Conservation (phyloP, 2,888 invertebrate species). For the Emesis furor region DNA sequence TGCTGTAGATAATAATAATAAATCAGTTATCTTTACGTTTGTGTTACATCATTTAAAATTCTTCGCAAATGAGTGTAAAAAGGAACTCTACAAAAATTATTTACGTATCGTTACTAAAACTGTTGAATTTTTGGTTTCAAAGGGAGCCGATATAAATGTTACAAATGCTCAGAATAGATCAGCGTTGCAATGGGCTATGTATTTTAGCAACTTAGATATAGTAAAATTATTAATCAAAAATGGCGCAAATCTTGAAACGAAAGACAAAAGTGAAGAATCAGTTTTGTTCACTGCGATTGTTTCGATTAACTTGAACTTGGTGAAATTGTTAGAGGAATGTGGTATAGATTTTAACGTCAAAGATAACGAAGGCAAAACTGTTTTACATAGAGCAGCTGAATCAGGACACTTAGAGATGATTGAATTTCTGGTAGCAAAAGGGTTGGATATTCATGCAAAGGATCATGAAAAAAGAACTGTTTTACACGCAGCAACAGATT, state of each 20-base stretch:
- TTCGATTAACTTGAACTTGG: background rate
- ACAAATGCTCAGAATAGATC: background rate
- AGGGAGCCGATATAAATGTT: background rate
- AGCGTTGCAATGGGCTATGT: background rate
- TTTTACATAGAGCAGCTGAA: slow-evolving; percentile 11
- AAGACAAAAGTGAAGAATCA: background rate
- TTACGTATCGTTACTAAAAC: too few relatives aligned
- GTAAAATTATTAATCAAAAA: background rate
- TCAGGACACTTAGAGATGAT: background rate
- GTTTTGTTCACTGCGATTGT: background rate
- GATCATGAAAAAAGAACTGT: background rate
- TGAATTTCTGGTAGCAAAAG: background rate
- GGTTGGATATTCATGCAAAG: slow-evolving; percentile 1
- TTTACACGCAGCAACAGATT: slow-evolving; percentile 15
- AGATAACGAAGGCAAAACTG: background rate
- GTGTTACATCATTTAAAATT: too few relatives aligned
- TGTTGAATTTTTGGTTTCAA: too few relatives aligned
- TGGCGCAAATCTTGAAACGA: background rate
- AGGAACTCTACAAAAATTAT: too few relatives aligned
- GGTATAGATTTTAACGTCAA: background rate
- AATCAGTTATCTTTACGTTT: too few relatives aligned
- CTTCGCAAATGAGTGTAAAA: too few relatives aligned
- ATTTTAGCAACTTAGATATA: background rate
- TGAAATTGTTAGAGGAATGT: background rate
- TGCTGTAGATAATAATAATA: background rate